Evolutionary conservation across 2,113 vertebrate genomes (phyloP), one percentile per base, ranked within the genome.

Genomic region (Sciurus niger): DNA sequence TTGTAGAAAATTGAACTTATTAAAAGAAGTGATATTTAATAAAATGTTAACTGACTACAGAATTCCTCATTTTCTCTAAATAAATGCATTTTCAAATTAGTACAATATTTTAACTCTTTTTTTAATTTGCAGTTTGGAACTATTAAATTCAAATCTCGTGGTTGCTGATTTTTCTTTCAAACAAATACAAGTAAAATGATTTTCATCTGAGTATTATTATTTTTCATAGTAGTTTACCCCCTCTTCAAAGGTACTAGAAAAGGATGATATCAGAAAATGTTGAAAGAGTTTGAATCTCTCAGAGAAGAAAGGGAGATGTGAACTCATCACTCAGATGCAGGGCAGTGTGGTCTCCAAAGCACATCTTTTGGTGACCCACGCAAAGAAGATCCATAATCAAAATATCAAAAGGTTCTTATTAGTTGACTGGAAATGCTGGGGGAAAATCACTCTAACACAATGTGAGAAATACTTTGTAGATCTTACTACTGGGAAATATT

Each of bases 161-260:
- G 43, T 88, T 90, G 40, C 28, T 60, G 40, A 74, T 51, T 90
- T 90, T 90, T 89, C 67, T 94, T 87, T 22, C 40, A 80, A 80
- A 80, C n/a, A 46, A 86, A 84, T 53, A 60, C 74, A 10, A 72
- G 17, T 95, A 89, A 92, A 84, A 20, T 63, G 28, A 67, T 83
- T 83, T 85, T 48, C 53, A 53, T 94, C 40, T 51, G 13, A 79
- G 28, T 43, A 32, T 14, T 93, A 6, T n/a, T 16, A 91, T 89
- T 79, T 30, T 37, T 11, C 60, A 4, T 34, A 12, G 9, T 18
- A 32, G 9, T 73, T 70, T 17, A 48, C 78, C 34, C 20, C 10
- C 9, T 60, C 92, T 90, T 70, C 9, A 40, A 51, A 60, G 43
- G 20, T 10, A 37, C 48, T 43, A 25, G 22, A 55, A 17, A 89